These are phyloP conservation scores for Malurus cyaneus DNA, from an alignment of 2,113 vertebrate genomes.

Conservation along the genomic window DNA sequence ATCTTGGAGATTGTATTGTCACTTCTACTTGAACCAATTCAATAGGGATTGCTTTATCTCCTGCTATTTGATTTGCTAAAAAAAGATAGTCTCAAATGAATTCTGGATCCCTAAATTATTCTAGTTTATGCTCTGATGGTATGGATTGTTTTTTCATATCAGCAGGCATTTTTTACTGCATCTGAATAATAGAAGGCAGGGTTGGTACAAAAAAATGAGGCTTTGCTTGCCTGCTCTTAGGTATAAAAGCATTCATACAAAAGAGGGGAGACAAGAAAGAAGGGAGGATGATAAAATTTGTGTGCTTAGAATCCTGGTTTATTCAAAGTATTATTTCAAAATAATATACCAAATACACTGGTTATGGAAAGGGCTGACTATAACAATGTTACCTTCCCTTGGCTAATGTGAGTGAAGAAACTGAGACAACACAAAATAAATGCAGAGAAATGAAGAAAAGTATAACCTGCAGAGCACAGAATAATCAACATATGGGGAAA, in stretches of 20 bases:
- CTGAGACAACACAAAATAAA: not conserved
- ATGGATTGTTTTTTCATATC: not conserved
- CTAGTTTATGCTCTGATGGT: not conserved
- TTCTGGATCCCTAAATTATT: not conserved
- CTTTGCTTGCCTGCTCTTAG: not conserved
- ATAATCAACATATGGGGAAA: not conserved
- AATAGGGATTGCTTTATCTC: not conserved
- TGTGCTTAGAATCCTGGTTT: not conserved
- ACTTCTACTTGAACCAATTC: not conserved
- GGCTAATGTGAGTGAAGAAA: not conserved
- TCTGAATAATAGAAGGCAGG: not conserved
- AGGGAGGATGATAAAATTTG: not conserved
- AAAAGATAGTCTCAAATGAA: not conserved
- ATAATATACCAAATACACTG: not conserved
- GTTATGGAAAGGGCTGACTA: not conserved
- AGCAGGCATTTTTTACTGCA: not conserved
- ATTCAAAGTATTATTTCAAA: not conserved
- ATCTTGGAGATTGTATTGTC: not conserved
- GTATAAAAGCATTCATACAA: not conserved
- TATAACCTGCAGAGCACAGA: not conserved
- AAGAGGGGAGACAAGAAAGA: not conserved
- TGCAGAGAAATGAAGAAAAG: not conserved
- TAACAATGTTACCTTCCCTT: not conserved
- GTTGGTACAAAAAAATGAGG: not conserved
- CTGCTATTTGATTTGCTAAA: not conserved